Evolutionary conservation across 2,797 vertebrate species (phyloP), one percentile per base, ranked within the genome.

Genomic region (Halcyon smyrnensis): DNA sequence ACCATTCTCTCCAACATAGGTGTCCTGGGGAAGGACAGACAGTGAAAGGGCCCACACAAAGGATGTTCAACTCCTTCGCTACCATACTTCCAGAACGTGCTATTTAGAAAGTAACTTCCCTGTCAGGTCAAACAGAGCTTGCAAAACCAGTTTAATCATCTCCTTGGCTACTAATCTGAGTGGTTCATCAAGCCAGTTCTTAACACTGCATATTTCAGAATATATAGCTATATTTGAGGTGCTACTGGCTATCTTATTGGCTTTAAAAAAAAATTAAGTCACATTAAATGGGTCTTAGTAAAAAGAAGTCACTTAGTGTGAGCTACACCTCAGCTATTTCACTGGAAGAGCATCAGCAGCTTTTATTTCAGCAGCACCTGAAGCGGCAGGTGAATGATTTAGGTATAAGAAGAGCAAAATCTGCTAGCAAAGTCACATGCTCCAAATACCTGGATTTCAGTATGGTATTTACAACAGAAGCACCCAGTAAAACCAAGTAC

Each of bases 131-230:
- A 95, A 87, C 56, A 80, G 80, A 96, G 95, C 95, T 91, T 96
- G 95, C 37, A 92, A 95, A 97, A 96, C 93, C 93, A 94, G 96
- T 97, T 96, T 91, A 91, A 94, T 93, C 68, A 95, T 93, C 95
- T 96, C 92, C 92, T 85, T 83, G 45, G 89, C 87, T 92, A 96
- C 90, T 87, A 81, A 91, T 92, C 92, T 77, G 78, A 96, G 64
- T 65, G 37, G 68, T 77, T 94, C 89, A 95, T 95, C 87, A 89
- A 90, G 74, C 45, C 60, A 80, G 76, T 28, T 70, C 69, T 64
- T 71, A 84, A 78, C 57, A 36, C 20, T 21, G 20, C 34, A 15
- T 68, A 93, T 85, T 94, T 94, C 84, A 91, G 53, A 78, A 80
- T 3, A 7, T 14, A 1, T 56, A 89, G 77, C 87, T 68, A 75